Base-by-base conservation (phyloP, 2,888 invertebrate species). In the Emmelina monodactyla region DNA sequence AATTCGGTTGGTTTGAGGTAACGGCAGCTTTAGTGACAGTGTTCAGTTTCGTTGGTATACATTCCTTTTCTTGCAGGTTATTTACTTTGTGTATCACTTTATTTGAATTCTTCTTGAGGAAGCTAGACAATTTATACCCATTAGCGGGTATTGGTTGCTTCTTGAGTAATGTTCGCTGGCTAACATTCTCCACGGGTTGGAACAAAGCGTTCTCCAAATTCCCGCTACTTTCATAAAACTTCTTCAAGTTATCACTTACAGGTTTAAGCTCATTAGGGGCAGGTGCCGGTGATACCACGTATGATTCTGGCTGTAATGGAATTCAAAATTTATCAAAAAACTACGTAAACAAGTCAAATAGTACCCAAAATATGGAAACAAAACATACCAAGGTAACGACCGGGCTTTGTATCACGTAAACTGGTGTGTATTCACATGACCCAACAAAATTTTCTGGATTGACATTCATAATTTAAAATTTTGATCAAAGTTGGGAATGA, bases 191-290 rank as follows among this genome's bases (percentile, higher is more conserved):
- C n/a, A 46, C 40, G 35, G 52, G 58, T 28, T 56, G 47, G 25
- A 61, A 46, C 37, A 63, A 53, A 44, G 54, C 57, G 50, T 62
- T 66, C 47, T 75, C 76, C 34, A 78, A 57, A 50, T 72, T 75
- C 44, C 75, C 78, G 62, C 76, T 78, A 55, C 62, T 79, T 59
- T 79, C 78, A 48, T 78, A 79, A 50, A 75, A 79, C 40, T 62
- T 60, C 65, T 73, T 76, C 56, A 79, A 65, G 62, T 65, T 78
- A 59, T 70, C 66, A 46, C 61, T 60, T n/a, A 64, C 53, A 33
- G 72, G 67, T 48, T 66, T 67, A 14, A 57, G 51, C 37, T 51
- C 51, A 19, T 58, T 60, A 37, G 60, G 50, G 39, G 45, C 55
- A 42, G 49, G 62, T 42, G 62, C 62, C 4, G 6, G 12, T 25